Percentiles rank a stretch among this genome's conserved stretches.
Evolutionary conservation across 1,140 invertebrate genomes (phyloP).

Genomic region (Cydia amplana): DNA sequence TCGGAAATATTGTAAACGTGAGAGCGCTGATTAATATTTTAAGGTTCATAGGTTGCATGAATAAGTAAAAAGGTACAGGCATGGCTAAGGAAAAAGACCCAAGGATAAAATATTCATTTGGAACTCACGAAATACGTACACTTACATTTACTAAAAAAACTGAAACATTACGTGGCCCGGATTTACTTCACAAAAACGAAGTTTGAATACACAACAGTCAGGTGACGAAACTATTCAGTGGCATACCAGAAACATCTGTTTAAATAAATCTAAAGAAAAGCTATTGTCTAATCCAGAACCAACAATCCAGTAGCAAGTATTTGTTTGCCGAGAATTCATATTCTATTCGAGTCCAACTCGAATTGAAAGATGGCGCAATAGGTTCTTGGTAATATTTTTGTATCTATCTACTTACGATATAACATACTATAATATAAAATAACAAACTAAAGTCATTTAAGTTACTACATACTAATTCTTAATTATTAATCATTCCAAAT

Average conservation of each 20-base stretch:
- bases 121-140: background rate
- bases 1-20: background rate
- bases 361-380: background rate
- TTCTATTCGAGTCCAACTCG: conserved; percentile 10
- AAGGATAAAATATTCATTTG: background rate
- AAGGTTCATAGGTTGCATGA: conserved; percentile 8
- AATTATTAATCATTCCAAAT: too few species aligned
- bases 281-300: conserved; percentile 52
- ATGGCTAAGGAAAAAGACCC: background rate
- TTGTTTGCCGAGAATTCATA: conserved; percentile 30
- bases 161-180: background rate
- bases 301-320: conserved; percentile 24
- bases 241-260: conserved; percentile 62
- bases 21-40: conserved; percentile 1
- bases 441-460: too few species aligned
- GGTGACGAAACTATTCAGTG: conserved; percentile 50
- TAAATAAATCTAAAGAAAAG: conserved; percentile 71
- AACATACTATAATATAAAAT: too few species aligned
- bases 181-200: conserved; percentile 35
- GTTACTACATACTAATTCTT: too few species aligned
- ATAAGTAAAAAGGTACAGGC: background rate
- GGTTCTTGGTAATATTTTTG: background rate
- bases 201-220: conserved; percentile 47
- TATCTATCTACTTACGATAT: background rate
- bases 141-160: background rate